Evolutionary conservation across 2,113 vertebrate species (phyloP).

Genomic region (Talpa occidentalis): DNA sequence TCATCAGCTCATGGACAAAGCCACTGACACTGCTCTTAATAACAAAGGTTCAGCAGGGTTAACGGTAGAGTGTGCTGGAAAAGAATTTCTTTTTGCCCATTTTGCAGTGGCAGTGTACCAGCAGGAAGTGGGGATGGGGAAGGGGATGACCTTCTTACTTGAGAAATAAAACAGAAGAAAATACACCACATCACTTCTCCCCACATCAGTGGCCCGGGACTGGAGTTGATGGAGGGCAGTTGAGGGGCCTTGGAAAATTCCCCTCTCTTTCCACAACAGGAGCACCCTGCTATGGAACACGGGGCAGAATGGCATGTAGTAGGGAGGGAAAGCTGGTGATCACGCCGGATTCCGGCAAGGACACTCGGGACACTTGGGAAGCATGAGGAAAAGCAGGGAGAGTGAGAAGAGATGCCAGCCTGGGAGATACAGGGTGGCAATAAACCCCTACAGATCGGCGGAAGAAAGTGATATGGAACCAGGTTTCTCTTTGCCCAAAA

Average conservation of each 20-base stretch:
- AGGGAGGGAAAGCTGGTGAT: not conserved
- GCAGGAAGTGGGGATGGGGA: not conserved
- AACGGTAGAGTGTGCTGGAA: fast-evolving
- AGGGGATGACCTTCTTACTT: not conserved
- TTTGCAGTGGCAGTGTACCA: not conserved
- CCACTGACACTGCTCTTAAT: fast-evolving
- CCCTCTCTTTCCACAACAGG: not conserved
- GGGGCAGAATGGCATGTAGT: not conserved
- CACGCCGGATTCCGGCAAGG: not conserved
- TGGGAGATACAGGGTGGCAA: too few relatives aligned
- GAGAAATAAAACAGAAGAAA: not conserved
- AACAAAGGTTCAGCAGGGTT: not conserved
- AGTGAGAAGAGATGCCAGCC: too few relatives aligned
- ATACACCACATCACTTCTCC: not conserved
- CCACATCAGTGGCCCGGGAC: not conserved
- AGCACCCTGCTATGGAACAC: not conserved
- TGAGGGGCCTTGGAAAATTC: not conserved
- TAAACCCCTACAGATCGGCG: not conserved
- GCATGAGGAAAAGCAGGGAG: not conserved
- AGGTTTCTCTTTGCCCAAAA: not conserved
- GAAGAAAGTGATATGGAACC: not conserved
- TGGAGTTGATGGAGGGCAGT: not conserved
- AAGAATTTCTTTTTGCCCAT: not conserved
- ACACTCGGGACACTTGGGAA: not conserved
- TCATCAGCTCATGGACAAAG: not conserved